A percentile compares a stretch with the other conserved stretches of the same genome.
These are phyloP conservation scores for Drosophila pallidifrons DNA, from an alignment of 1,140 invertebrate genomes.

Conservation along the genomic window DNA sequence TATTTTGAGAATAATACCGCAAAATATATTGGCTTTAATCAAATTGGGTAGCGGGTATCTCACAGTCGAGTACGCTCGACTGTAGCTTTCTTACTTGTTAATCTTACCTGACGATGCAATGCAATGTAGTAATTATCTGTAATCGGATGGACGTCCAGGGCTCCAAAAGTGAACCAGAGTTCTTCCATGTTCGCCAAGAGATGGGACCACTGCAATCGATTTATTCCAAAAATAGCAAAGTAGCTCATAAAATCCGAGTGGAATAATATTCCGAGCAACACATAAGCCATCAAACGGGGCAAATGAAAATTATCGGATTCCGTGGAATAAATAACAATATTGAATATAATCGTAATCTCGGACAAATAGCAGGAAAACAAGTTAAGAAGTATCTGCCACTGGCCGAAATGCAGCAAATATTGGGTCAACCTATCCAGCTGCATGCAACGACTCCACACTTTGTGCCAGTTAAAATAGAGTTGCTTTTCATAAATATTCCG, in stretches of 20 bases:
- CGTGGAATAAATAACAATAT: slow-evolving; percentile 41
- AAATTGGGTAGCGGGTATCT: no score
- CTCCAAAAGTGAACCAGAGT: slow-evolving; percentile 10
- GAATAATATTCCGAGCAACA: no score
- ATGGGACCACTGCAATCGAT: not conserved
- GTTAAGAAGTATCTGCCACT: slow-evolving; percentile 56
- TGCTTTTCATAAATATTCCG: slow-evolving; percentile 46
- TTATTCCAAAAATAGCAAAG: slow-evolving; percentile 23
- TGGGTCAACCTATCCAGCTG: slow-evolving; percentile 31
- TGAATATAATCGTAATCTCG: slow-evolving; percentile 47
- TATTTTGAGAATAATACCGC: no score
- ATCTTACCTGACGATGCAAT: slow-evolving; percentile 40
- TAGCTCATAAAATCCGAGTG: not conserved
- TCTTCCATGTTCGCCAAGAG: not conserved
- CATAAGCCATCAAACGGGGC: no score
- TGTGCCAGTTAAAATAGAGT: slow-evolving; percentile 44
- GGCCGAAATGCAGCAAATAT: slow-evolving; percentile 34
- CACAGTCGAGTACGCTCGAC: no score
- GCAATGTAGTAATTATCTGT: slow-evolving; percentile 1
- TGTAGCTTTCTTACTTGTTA: no score
- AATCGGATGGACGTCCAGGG: not conserved
- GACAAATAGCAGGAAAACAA: slow-evolving; percentile 50
- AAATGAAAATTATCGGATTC: slow-evolving; percentile 14
- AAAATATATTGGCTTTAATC: no score
- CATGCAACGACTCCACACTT: slow-evolving; percentile 39